Evolutionary conservation across 2,797 vertebrate genomes (phyloP), one percentile per base, ranked within the genome.

Genomic region (Melanotaenia boesemani): DNA sequence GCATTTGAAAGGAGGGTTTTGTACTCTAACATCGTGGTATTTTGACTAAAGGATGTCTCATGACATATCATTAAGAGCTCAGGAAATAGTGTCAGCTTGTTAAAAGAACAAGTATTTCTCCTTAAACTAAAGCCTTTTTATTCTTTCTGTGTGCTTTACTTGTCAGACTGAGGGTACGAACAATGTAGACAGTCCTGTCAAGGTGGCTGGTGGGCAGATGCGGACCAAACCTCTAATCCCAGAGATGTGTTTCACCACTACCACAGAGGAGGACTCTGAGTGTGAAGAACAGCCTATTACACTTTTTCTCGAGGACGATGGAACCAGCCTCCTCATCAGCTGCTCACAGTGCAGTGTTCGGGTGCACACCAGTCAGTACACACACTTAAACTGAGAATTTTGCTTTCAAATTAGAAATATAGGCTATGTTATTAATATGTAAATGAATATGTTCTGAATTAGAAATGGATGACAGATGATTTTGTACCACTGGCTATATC

Each of bases 231-330:
- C 98, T 16, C 86, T 99, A 69, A 97, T 99, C 90, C 98, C 97
- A 7, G 98, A 99, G 92, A 96, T 95, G 95, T 99, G 98, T 55
- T 99, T 99, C 87, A 97, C 95, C 83, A 95, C 95, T 71, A 94
- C 89, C 64, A 96, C 97, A 0, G 95, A 97, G 1, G 96, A 96
- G 20, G 97, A 96, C 79, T 91, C 95, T 0, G 96, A 97, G 71
- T 94, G 95, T 0, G 95, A 97, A 76, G 93, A 95, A 0, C 92
- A 94, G 39, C 95, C 94, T 0, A 85, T 92, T 9, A 96, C 94
- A 30, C 95, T 97, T 0, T 94, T 95, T n/a, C 95, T 97, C 1
- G 97, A 96, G 6, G 96, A 96, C 0, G 97, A 99, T 6, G 97
- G 97, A 36, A 98, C 96, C 89, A 99, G 97, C 78, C 92, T 96